Evolutionary conservation across 2,797 vertebrate genomes (phyloP).

Genomic region (Rhinatrema bivittatum): DNA sequence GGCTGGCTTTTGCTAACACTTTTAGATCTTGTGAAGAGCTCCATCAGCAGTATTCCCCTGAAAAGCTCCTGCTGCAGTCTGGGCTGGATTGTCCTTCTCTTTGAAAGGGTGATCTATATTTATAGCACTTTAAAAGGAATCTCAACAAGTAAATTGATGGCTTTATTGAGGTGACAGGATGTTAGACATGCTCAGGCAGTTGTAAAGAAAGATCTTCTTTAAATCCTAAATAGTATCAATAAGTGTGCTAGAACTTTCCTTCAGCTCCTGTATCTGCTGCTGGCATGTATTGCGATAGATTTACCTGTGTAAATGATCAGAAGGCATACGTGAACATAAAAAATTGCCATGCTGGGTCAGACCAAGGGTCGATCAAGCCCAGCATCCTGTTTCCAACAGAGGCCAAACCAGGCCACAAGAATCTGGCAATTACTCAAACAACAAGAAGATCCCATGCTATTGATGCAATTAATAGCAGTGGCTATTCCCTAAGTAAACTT

Average conservation of each 20-base stretch:
- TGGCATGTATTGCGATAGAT: background rate
- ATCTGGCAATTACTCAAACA: no score
- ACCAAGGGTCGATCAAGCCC: no score
- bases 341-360: no score
- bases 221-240: background rate
- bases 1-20: constrained; percentile 1
- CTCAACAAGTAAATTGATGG: background rate
- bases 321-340: no score
- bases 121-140: no score
- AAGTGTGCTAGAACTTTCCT: background rate
- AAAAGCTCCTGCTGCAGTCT: no score
- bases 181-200: background rate
- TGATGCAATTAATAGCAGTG: no score
- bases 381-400: no score
- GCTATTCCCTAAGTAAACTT: no score
- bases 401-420: no score
- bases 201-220: background rate
- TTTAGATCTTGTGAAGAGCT: background rate
- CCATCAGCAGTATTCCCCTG: no score
- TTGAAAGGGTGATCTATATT: background rate
- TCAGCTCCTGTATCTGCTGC: background rate
- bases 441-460: no score
- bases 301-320: background rate
- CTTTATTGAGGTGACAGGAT: background rate
- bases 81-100: background rate